Evolutionary conservation across 2,888 invertebrate species (phyloP).

Genomic region (Drosophila mimetica): DNA sequence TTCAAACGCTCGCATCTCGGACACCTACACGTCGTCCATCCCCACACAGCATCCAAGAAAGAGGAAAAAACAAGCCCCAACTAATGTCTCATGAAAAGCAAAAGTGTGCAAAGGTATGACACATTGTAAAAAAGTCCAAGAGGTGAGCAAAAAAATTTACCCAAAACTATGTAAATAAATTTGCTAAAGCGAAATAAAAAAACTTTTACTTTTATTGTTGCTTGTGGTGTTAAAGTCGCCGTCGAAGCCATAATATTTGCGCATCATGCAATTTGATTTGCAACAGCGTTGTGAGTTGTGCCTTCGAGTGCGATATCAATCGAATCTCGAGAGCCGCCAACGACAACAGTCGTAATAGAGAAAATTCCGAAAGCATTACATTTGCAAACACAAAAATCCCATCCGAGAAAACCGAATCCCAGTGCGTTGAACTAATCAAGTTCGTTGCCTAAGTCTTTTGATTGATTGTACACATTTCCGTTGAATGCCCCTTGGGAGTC

Average conservation of each 20-base stretch:
- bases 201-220: conserved; percentile 72
- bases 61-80: conserved; percentile 20
- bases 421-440: conserved; percentile 61
- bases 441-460: conserved; percentile 67
- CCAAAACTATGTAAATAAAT: conserved; percentile 58
- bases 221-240: conserved; percentile 15
- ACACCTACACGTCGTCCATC: conserved; percentile 59
- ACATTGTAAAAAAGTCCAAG: conserved; percentile 49
- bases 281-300: conserved; percentile 47
- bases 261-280: conserved; percentile 78
- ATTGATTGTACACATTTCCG: conserved; percentile 31
- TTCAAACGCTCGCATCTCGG: conserved; percentile 51
- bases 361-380: conserved; percentile 28
- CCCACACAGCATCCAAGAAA: conserved; percentile 51
- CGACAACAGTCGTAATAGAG: conserved; percentile 26
- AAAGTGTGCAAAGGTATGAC: conserved; percentile 65
- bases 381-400: conserved; percentile 7
- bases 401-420: conserved; percentile 2
- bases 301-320: conserved; percentile 50
- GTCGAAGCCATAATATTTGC: conserved; percentile 58
- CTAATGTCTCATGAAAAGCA: conserved; percentile 64
- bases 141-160: conserved; percentile 27
- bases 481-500: conserved; percentile 20
- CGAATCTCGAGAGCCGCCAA: conserved; percentile 1
- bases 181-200: conserved; percentile 52